Evolutionary conservation across 2,888 invertebrate genomes (phyloP).

Genomic region (Agrotis ipsilon): DNA sequence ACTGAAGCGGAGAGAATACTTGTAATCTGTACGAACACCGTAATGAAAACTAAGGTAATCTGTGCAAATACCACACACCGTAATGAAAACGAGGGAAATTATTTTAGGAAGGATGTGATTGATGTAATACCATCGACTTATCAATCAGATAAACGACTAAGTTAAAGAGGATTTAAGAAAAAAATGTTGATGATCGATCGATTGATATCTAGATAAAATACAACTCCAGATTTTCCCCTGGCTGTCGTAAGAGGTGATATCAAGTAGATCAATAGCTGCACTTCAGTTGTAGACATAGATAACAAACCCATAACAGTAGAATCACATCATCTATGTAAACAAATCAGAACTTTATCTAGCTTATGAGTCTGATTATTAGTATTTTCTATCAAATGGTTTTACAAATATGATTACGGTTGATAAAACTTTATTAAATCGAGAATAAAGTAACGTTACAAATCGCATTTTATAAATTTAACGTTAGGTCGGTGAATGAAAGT

Average conservation of each 20-base stretch:
- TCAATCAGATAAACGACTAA: conserved; percentile 45
- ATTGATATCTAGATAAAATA: conserved; percentile 20
- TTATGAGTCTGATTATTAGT: background rate
- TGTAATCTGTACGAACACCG: background rate
- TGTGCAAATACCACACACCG: too few relatives aligned
- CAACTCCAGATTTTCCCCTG: conserved; percentile 21
- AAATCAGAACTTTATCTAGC: background rate
- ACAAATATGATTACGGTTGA: background rate
- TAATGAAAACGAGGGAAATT: background rate
- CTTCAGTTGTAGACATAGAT: conserved; percentile 8
- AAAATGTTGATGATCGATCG: conserved; percentile 42
- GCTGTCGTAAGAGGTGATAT: conserved; percentile 10
- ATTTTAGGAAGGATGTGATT: conserved; percentile 23
- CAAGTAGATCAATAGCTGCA: conserved; percentile 26
- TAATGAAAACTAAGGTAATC: background rate
- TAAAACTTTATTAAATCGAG: background rate
- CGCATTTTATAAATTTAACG: background rate
- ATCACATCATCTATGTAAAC: background rate
- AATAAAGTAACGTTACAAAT: background rate
- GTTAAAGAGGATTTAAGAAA: conserved; percentile 31
- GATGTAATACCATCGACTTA: conserved; percentile 22
- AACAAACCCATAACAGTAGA: background rate
- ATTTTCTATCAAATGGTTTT: background rate
- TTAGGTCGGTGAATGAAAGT: background rate
- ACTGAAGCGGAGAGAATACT: conserved; percentile 45